A percentile compares a stretch with the other conserved stretches of the same genome.
phyloP scores from a whole-genome alignment of 2,113 vertebrate species.

The Lycaon pictus region DNA sequence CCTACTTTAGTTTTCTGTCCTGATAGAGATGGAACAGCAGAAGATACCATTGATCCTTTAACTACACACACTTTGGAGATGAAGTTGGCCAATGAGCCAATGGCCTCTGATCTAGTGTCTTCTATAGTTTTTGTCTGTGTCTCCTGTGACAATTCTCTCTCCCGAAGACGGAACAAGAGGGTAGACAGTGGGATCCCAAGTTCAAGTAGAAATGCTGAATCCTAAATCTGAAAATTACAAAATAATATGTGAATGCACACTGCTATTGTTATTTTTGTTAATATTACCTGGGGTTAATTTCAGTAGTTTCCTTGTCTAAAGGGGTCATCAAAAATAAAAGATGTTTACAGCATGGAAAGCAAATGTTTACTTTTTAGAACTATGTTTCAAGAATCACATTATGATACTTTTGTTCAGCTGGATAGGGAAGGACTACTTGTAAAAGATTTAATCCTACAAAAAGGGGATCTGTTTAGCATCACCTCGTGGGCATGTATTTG shows the following conservation, averaged over 20 bases:
- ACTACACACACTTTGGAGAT: not conserved
- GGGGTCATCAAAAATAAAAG: not conserved
- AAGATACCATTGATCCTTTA: not conserved
- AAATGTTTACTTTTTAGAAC: not conserved
- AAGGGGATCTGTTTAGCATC: not conserved
- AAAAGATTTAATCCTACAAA: not conserved
- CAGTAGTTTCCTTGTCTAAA: slow-evolving; percentile 22
- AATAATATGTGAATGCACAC: not conserved
- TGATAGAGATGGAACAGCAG: not conserved
- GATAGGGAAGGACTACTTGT: not conserved
- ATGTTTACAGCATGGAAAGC: not conserved
- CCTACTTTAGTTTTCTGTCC: not conserved
- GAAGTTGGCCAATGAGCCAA: not conserved
- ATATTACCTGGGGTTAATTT: not conserved
- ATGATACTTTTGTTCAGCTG: not conserved
- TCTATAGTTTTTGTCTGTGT: not conserved
- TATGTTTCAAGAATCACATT: not conserved
- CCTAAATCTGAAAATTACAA: not conserved
- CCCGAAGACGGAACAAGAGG: not conserved
- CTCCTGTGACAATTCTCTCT: not conserved
- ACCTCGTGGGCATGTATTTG: not conserved
- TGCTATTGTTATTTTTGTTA: slow-evolving; percentile 14
- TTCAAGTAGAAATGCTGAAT: not conserved
- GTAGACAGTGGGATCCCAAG: not conserved
- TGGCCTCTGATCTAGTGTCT: not conserved